Evolutionary conservation across 2,888 invertebrate species (phyloP), one percentile per base, ranked within the genome.

Genomic region (Tipula confusa): DNA sequence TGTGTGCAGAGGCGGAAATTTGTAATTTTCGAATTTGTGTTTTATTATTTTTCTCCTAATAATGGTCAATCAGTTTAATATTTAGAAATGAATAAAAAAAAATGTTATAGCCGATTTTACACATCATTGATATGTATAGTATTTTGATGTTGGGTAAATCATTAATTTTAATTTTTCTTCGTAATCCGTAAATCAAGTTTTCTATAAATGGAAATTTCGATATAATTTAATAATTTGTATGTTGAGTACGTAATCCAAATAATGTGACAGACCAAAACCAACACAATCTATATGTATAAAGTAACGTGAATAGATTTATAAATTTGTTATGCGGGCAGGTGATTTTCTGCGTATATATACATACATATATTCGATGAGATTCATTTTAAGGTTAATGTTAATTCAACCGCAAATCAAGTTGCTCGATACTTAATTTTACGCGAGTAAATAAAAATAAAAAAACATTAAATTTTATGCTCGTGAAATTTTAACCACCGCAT

Each of bases 11-110:
- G 64, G 64, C 64, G 64, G 64, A 64, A 64, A 9, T 64, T 64
- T 64, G 24, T 64, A 64, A 64, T 64, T 24, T 64, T 64, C n/a
- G n/a, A 31, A 31, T n/a, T 64, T 64, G 6, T 33, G 18, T 64
- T 24, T 24, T 18, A 64, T 64, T 64, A 64, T 64, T 64, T 64
- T 24, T 64, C 64, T 64, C 64, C 64, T 64, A 64, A 64, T 24
- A 24, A 64, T 64, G 64, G 64, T 64, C 64, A 64, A 64, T 64
- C 64, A 64, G n/a, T n/a, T n/a, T n/a, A n/a, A n/a, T n/a, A n/a
- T n/a, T n/a, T n/a, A n/a, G n/a, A n/a, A 64, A 64, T 64, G n/a
- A 24, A 18, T 18, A 18, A 64, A 64, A 64, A 64, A 24, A 64
- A 24, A 64, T 48, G 24, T 64, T 64, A 64, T 64, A 64, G 9